phyloP scores from a whole-genome alignment of 2,888 invertebrate genomes.

The Caenorhabditis parvicauda region DNA sequence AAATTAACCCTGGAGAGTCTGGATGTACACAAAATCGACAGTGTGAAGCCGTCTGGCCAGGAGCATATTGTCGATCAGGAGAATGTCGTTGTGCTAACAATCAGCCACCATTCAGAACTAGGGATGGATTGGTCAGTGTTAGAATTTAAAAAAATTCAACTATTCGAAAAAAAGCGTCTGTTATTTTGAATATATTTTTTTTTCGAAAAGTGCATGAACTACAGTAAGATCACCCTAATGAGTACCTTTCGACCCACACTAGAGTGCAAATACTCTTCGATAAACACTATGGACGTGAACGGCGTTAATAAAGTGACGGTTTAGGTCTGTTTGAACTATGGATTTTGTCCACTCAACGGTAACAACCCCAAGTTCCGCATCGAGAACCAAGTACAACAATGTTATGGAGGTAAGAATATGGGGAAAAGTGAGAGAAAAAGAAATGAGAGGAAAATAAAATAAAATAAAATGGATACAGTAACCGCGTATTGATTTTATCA shows the following conservation, averaged over 20 bases:
- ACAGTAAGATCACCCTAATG: too few species aligned
- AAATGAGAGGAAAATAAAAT: too few species aligned
- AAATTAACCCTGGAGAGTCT: constrained; percentile 62
- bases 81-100: constrained; percentile 62
- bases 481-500: too few species aligned
- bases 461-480: too few species aligned
- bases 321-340: constrained; percentile 59
- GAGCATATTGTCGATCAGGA: constrained; percentile 59
- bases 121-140: constrained; percentile 38
- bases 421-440: neutral
- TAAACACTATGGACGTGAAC: too few species aligned
- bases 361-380: constrained; percentile 62
- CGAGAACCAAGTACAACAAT: constrained; percentile 61
- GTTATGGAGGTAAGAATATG: constrained; percentile 45
- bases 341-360: constrained; percentile 61
- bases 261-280: too few species aligned
- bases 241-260: too few species aligned
- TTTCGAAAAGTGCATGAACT: too few species aligned
- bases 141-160: too few species aligned
- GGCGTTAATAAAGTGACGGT: constrained; percentile 5
- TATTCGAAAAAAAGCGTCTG: neutral
- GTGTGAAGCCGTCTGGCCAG: constrained; percentile 61
- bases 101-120: constrained; percentile 60
- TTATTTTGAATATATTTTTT: too few species aligned
- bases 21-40: constrained; percentile 61